These are phyloP conservation scores for Aphaenogaster rudis DNA, from an alignment of 1,140 invertebrate species.

Conservation along the genomic window DNA sequence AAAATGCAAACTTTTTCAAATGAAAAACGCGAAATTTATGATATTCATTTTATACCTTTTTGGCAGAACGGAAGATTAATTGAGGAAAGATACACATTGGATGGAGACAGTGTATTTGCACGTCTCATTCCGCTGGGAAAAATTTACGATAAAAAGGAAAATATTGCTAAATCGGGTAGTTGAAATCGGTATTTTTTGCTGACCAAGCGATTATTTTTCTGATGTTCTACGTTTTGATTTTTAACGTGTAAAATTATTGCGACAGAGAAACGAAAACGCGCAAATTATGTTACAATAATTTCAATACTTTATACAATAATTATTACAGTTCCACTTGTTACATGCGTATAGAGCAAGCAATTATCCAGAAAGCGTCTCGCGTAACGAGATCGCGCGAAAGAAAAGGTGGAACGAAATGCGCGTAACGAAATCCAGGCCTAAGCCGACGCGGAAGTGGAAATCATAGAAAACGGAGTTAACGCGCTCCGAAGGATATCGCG, in stretches of 20 bases:
- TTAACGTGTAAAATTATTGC: not conserved
- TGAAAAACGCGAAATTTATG: not conserved
- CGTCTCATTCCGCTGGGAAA: not conserved
- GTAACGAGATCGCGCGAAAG: not conserved
- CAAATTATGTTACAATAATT: not conserved
- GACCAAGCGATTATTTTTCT: not conserved
- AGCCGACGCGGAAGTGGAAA: constrained; percentile 39
- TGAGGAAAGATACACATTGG: not conserved
- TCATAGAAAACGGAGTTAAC: constrained; percentile 40
- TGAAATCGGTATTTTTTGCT: not conserved
- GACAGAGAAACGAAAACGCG: not conserved
- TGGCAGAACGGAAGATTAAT: not conserved
- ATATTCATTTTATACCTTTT: not conserved
- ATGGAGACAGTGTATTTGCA: not conserved
- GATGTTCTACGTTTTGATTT: not conserved
- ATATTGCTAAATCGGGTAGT: not conserved
- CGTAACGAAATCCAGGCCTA: not conserved
- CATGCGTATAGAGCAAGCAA: no score
- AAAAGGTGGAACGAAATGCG: not conserved
- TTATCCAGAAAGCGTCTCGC: not conserved
- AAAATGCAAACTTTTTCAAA: constrained; percentile 1
- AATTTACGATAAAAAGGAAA: not conserved
- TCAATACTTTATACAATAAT: not conserved
- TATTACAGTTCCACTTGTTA: not conserved
- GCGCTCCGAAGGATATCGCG: constrained; percentile 42